phyloP scores from a whole-genome alignment of 2,797 vertebrate species.

The Pseudochirops cupreus region DNA sequence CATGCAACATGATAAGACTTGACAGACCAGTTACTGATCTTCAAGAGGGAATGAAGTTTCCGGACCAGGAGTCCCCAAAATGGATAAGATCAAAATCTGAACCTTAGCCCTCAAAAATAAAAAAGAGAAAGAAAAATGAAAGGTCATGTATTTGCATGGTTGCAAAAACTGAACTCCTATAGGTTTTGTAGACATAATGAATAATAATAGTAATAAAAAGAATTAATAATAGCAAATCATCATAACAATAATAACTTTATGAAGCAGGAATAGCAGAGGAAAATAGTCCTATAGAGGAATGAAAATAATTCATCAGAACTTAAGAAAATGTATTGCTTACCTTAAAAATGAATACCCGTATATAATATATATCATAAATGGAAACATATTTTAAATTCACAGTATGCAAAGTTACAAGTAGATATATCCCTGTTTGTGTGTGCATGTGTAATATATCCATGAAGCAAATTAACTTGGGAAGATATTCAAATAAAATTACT shows the following conservation, averaged over 20 bases:
- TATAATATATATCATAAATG: constrained; percentile 46
- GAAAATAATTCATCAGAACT: background rate
- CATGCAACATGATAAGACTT: background rate
- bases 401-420: constrained; percentile 37
- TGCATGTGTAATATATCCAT: constrained; percentile 2
- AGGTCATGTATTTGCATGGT: background rate
- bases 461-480: constrained; percentile 55
- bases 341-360: background rate
- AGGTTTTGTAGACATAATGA: background rate
- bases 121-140: background rate
- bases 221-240: background rate
- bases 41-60: background rate
- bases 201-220: background rate
- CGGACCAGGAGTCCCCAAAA: background rate
- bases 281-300: background rate
- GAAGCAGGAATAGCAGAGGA: background rate
- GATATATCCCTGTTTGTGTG: constrained; percentile 16
- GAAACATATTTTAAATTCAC: constrained; percentile 37
- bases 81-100: background rate
- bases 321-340: background rate
- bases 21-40: background rate
- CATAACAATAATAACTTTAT: background rate
- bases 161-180: background rate
- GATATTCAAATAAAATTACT: constrained; percentile 65
- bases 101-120: background rate